Evolutionary conservation across 1,140 invertebrate species (phyloP).

Genomic region (Geopemphigus sp.): DNA sequence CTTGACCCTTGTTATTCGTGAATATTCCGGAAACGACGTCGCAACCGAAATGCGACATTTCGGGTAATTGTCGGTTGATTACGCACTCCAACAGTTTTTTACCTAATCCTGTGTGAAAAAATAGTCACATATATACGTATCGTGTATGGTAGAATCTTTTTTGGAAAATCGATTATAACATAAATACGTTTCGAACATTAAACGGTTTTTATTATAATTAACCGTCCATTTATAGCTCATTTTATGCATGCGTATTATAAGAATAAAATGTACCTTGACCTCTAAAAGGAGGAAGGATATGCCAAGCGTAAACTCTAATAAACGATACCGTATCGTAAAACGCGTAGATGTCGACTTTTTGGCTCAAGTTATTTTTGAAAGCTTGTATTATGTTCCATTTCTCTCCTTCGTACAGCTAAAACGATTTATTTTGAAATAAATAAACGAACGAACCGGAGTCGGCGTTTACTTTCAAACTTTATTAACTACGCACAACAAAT

Average conservation of each 20-base stretch:
- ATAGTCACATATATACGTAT: too few relatives aligned
- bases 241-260: neutral
- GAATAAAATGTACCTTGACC: slow-evolving; percentile 1
- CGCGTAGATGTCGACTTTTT: slow-evolving; percentile 37
- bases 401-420: slow-evolving; percentile 31
- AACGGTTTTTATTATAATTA: too few relatives aligned
- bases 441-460: too few relatives aligned
- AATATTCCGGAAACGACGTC: slow-evolving; percentile 23
- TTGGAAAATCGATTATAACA: neutral
- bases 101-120: slow-evolving; percentile 6
- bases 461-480: too few relatives aligned
- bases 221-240: too few relatives aligned
- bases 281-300: slow-evolving; percentile 2
- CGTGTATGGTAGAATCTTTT: too few relatives aligned
- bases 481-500: too few relatives aligned
- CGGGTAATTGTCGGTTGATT: slow-evolving; percentile 7
- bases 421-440: neutral
- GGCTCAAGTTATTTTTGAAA: slow-evolving; percentile 27
- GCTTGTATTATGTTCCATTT: slow-evolving; percentile 33
- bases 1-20: slow-evolving; percentile 21
- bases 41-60: slow-evolving; percentile 30
- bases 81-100: slow-evolving; percentile 27
- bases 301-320: slow-evolving; percentile 27
- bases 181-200: neutral
- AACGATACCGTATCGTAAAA: neutral